Percentiles rank a stretch among this genome's conserved stretches.
Evolutionary conservation across 2,797 vertebrate genomes (phyloP).

Genomic region (Sparus aurata): DNA sequence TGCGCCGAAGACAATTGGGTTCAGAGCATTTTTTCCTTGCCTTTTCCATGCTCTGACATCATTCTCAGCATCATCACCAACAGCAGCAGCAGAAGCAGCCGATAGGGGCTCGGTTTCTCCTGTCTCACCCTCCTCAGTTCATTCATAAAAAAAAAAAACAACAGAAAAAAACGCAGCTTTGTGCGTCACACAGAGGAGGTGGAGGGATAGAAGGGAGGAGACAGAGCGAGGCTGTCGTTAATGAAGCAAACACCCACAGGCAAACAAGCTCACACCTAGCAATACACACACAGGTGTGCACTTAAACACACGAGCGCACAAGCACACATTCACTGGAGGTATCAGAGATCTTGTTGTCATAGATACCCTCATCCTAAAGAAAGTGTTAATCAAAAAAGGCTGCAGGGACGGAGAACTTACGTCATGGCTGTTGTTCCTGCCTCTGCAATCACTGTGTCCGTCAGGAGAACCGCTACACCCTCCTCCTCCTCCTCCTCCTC

Average conservation of each 20-base stretch:
- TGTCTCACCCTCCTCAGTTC: constrained; percentile 50
- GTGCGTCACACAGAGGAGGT: constrained; percentile 74
- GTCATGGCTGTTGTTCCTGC: constrained; percentile 65
- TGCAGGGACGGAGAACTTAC: constrained; percentile 55
- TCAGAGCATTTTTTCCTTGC: not conserved
- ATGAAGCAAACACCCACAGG: constrained; percentile 52
- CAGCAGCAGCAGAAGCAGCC: constrained; percentile 8
- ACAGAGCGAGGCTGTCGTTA: constrained; percentile 33
- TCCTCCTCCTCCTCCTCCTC: constrained; percentile 33
- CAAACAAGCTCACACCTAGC: constrained; percentile 22
- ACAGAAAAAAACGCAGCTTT: constrained; percentile 22
- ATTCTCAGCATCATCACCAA: constrained; percentile 19
- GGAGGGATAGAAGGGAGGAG: constrained; percentile 34
- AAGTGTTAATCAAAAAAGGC: constrained; percentile 49
- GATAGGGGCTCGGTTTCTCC: constrained; percentile 37
- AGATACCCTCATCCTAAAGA: constrained; percentile 42
- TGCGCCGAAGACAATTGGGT: not conserved
- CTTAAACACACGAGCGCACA: not conserved
- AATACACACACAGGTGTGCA: constrained; percentile 12
- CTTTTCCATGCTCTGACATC: constrained; percentile 28
- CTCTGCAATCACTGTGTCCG: constrained; percentile 62
- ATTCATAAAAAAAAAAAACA: constrained; percentile 79
- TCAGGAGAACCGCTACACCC: constrained; percentile 50
- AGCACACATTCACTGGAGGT: constrained; percentile 31
- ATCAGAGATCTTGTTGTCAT: constrained; percentile 54